Percentiles rank a stretch among this genome's conserved stretches.
phyloP scores from a whole-genome alignment of 2,888 invertebrate genomes.

The Peribatodes rhomboidaria region DNA sequence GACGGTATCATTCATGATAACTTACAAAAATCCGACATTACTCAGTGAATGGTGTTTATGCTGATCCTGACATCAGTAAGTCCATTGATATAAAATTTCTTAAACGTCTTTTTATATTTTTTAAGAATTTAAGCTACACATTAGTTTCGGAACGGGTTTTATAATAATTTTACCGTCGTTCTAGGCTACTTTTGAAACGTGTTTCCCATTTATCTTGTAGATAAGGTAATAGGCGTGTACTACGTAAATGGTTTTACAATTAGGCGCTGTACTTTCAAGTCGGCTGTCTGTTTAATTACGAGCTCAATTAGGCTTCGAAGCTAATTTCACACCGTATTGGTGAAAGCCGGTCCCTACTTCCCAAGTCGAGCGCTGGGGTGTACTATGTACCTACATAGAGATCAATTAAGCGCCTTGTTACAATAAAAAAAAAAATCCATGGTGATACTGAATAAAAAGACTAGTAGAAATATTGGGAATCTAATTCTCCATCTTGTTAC shows the following conservation, averaged over 20 bases:
- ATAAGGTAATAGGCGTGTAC: slow-evolving; percentile 34
- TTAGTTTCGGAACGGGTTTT: slow-evolving; percentile 3
- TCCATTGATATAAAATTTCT: neutral
- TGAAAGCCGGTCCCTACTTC: slow-evolving; percentile 50
- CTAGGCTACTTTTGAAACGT: slow-evolving; percentile 15
- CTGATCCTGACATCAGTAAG: slow-evolving; percentile 7
- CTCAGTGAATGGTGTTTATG: slow-evolving; percentile 12
- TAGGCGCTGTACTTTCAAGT: slow-evolving; percentile 29
- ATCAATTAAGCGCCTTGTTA: slow-evolving; percentile 4
- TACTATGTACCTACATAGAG: too few species aligned
- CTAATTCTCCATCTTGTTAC: too few species aligned
- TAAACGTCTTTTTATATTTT: too few species aligned
- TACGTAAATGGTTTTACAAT: slow-evolving; percentile 28
- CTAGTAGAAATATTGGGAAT: too few species aligned
- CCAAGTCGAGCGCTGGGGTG: too few species aligned
- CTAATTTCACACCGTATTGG: slow-evolving; percentile 47
- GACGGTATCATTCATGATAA: slow-evolving; percentile 47
- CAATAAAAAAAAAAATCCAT: too few species aligned
- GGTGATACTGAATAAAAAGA: too few species aligned
- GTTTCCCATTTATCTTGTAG: slow-evolving; percentile 17
- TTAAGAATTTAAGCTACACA: neutral
- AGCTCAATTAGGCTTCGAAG: slow-evolving; percentile 39
- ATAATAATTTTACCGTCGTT: neutral
- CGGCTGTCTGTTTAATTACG: slow-evolving; percentile 26
- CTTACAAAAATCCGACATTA: slow-evolving; percentile 18